Evolutionary conservation across 2,888 invertebrate species (phyloP), one percentile per base, ranked within the genome.

Genomic region (Pollenia labialis): DNA sequence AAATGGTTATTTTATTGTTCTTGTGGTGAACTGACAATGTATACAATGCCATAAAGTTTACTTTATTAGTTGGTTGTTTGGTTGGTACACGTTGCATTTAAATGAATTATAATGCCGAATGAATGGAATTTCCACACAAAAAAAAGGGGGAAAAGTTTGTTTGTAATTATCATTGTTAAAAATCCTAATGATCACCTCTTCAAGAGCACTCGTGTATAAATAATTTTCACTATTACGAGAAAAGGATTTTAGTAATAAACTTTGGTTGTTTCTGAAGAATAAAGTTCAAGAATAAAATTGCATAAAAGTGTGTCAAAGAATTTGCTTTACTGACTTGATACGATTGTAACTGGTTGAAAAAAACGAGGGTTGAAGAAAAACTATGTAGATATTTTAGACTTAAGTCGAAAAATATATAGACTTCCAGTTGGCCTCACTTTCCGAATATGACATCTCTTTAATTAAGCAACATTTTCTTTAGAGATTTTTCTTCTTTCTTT

Each of bases 141-240:
- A 32, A 32, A 42, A 56, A 32, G 62, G 50, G 42, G 4, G 7
- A 50, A 75, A 75, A 81, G 81, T 75, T 81, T 81, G 75, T 71
- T 75, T 86, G 64, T 74, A 79, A 81, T 81, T 68, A 66, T 66
- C 58, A 52, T 75, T 75, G 58, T 62, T 42, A 48, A 77, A 32
- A 58, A 69, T 76, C 89, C 91, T 92, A 92, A 93, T 92, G 91
- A 91, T 90, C 90, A 88, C 87, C 92, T 91, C 91, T 92, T 92
- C 90, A 89, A 89, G 89, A 72, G 88, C 90, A 90, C 89, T 91
- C 92, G 90, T 90, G 91, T 91, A 91, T 89, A 89, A 91, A 85
- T 90, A 90, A 92, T 90, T 82, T 32, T 46, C 48, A 44, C 60
- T 46, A 64, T 44, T 56, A 54, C 14, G 11, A 60, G 7, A 42